Evolutionary conservation across 2,888 invertebrate species (phyloP), one percentile per base, ranked within the genome.

Genomic region (Eilema depressum): DNA sequence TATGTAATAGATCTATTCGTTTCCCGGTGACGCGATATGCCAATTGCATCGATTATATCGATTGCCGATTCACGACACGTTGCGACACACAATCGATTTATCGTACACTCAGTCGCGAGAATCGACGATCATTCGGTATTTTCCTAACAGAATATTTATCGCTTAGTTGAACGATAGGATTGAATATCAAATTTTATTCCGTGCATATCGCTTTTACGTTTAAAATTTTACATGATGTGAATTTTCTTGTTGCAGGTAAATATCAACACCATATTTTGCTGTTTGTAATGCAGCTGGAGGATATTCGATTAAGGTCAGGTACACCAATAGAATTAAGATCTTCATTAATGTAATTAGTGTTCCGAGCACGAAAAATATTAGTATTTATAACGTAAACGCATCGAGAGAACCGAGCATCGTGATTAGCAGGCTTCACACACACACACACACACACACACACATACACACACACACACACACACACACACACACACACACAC

Each of bases 11-110:
- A 57, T 66, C 66, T 33, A 57, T 33, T 77, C 81, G 76, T 74
- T 77, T 68, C 76, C 67, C 71, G 72, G 74, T 74, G 76, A 83
- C 84, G 83, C 77, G 83, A 79, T 80, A 75, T 75, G 78, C 70
- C 81, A 81, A 83, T 86, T 83, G 83, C 79, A 79, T 82, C 76
- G 84, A 85, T 86, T 83, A 83, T 77, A 78, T 83, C 78, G 84
- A 86, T 87, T 86, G 84, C 75, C 71, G 80, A 88, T 87, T 84
- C 85, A 76, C 78, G 79, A 83, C 86, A 83, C 86, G 86, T 86
- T 77, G 76, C 77, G 80, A 77, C 83, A 71, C 76, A 80, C 79
- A 80, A 85, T 86, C 87, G 84, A 87, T 88, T 88, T 84, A 86
- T 84, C 85, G 83, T 83, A 78, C 82, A 79, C 81, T 75, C 81